phyloP scores from a whole-genome alignment of 2,113 vertebrate genomes.

The Anolis sagrei region DNA sequence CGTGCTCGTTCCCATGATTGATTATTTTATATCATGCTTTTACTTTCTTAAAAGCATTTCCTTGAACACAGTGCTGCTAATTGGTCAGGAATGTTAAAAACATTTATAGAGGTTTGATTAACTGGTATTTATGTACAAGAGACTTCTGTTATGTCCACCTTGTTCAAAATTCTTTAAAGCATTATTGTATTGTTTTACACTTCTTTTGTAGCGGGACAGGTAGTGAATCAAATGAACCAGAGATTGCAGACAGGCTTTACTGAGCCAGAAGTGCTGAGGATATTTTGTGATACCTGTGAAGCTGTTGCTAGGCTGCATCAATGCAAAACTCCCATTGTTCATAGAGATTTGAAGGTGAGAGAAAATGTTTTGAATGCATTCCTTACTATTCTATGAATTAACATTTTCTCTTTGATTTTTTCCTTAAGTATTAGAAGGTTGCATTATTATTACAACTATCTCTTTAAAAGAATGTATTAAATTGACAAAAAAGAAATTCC shows the following conservation, averaged over 20 bases:
- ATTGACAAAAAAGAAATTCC: not conserved
- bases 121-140: not conserved
- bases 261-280: slow-evolving; percentile 88
- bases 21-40: not conserved
- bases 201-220: slow-evolving; percentile 86
- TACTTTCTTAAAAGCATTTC: not conserved
- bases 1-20: not conserved
- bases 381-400: not conserved
- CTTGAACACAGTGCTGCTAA: not conserved
- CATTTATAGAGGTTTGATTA: not conserved
- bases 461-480: not conserved
- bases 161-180: not conserved
- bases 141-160: not conserved
- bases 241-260: slow-evolving; percentile 90
- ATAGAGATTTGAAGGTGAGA: slow-evolving; percentile 93
- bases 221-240: slow-evolving; percentile 99
- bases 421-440: too few relatives aligned
- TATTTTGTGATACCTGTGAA: slow-evolving; percentile 96
- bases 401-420: not conserved
- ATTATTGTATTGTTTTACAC: not conserved
- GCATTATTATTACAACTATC: too few relatives aligned
- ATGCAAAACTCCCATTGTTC: slow-evolving; percentile 95
- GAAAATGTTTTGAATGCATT: not conserved
- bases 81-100: not conserved
- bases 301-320: slow-evolving; percentile 95